phyloP scores from a whole-genome alignment of 2,113 vertebrate species.

The Pelecanus crispus region DNA sequence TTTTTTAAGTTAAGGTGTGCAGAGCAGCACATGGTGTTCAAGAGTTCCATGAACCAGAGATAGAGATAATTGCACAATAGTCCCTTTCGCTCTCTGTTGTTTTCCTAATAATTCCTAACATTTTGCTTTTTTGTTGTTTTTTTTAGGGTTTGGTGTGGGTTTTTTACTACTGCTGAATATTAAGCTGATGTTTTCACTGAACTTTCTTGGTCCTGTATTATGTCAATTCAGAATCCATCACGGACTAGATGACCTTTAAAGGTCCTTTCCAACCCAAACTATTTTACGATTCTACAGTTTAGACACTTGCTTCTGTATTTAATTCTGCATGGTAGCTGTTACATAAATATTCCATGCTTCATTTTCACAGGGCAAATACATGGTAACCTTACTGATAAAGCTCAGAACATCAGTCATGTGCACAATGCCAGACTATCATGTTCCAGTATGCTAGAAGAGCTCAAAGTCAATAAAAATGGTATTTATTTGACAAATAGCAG shows the following conservation, averaged over 20 bases:
- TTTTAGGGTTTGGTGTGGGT: not conserved
- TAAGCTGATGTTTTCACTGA: not conserved
- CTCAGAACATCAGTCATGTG: not conserved
- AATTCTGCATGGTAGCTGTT: not conserved
- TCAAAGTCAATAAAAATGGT: not conserved
- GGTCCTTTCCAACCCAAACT: not conserved
- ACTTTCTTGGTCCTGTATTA: not conserved
- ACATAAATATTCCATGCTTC: not conserved
- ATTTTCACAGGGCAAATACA: not conserved
- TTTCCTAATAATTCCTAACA: not conserved
- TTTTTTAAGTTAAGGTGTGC: not conserved
- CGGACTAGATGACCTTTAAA: not conserved
- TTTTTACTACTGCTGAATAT: not conserved
- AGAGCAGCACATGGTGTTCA: not conserved
- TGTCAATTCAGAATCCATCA: not conserved
- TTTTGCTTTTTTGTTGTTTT: not conserved
- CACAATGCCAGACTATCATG: not conserved
- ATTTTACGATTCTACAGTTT: not conserved
- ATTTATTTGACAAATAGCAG: not conserved
- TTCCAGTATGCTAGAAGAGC: not conserved
- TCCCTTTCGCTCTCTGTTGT: not conserved
- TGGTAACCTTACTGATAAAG: not conserved
- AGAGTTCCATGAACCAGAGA: not conserved
- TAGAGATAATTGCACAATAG: not conserved
- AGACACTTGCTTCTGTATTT: not conserved